Evolutionary conservation across 1,140 invertebrate genomes (phyloP), one percentile per base, ranked within the genome.

Genomic region (Harpegnathos saltator): DNA sequence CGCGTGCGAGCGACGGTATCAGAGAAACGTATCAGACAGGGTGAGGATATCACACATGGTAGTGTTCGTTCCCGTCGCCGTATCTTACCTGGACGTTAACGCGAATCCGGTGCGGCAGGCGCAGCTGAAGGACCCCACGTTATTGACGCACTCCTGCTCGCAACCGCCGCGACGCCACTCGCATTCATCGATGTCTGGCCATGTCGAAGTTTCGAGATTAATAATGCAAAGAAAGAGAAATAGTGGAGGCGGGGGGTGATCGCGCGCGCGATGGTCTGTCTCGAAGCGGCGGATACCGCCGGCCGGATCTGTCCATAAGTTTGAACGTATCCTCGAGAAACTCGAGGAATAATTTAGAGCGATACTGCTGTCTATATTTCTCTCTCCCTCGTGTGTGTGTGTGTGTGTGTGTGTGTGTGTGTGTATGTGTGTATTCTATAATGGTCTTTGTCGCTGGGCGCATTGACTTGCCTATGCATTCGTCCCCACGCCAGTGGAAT

Each of bases 171-270:
- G 94, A 48, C 94, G 92, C 69, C 91, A 87, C 24, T 92, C 87
- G 89, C 96, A 97, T 87, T 97, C 96, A 88, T 97, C 95, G 54
- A 96, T 93, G 91, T 97, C 96, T 96, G 89, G 29, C 80, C 59
- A 56, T 3, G 0, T 62, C 11, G 3, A 38, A 61, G 38, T 69
- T 11, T 9, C 9, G 0, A 33, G 15, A 62, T 81, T 63, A 61
- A 65, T 63, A 29, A 19, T 33, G 5, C n/a, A 29, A 54, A 19
- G 48, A 17, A 11, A 61, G 38, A 44, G 38, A 9, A 44, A 44
- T 9, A 44, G n/a, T n/a, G n/a, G n/a, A 44, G 11, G 38, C 11
- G 9, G 38, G 38, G 11, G 38, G 38, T 44, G 9, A 9, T 3
- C 38, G 38, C 38, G 38, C 38, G 38, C 38, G 38, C 9, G 29